A percentile compares a stretch with the other conserved stretches of the same genome.
These are phyloP conservation scores for Candoia aspera DNA, from an alignment of 2,113 vertebrate species.

Conservation along the genomic window DNA sequence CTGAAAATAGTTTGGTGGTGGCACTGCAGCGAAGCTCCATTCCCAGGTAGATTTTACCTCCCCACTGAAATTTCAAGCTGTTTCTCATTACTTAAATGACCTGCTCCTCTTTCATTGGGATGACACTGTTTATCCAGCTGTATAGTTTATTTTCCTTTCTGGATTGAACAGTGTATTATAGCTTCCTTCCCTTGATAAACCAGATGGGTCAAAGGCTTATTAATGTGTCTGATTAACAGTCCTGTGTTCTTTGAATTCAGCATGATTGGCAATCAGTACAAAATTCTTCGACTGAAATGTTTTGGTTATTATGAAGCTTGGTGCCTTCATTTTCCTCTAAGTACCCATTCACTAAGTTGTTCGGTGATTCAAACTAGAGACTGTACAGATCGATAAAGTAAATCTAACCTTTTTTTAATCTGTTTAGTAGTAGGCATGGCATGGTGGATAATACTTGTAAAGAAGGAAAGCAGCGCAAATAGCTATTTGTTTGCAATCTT, in stretches of 20 bases:
- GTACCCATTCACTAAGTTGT: not conserved
- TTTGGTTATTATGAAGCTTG: not conserved
- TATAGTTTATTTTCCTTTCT: not conserved
- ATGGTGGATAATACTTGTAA: not conserved
- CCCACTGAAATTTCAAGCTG: not conserved
- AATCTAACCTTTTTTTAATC: not conserved
- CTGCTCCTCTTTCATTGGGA: not conserved
- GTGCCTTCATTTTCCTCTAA: not conserved
- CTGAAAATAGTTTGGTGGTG: not conserved
- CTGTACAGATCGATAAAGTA: not conserved
- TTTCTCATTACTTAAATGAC: not conserved
- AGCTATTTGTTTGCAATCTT: not conserved
- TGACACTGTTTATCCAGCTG: not conserved
- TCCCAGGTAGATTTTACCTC: not conserved
- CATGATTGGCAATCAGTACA: not conserved
- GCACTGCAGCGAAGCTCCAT: not conserved
- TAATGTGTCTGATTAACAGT: not conserved
- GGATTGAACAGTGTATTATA: not conserved
- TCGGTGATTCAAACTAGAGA: not conserved
- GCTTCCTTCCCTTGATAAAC: not conserved
- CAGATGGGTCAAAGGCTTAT: not conserved
- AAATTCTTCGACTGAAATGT: not conserved
- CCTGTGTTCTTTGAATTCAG: not conserved
- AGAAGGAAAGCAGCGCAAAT: slow-evolving; percentile 3
- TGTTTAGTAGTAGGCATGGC: not conserved